Base-by-base conservation (phyloP, 2,888 invertebrate genomes). In the Ichneumoninae sp. region DNA sequence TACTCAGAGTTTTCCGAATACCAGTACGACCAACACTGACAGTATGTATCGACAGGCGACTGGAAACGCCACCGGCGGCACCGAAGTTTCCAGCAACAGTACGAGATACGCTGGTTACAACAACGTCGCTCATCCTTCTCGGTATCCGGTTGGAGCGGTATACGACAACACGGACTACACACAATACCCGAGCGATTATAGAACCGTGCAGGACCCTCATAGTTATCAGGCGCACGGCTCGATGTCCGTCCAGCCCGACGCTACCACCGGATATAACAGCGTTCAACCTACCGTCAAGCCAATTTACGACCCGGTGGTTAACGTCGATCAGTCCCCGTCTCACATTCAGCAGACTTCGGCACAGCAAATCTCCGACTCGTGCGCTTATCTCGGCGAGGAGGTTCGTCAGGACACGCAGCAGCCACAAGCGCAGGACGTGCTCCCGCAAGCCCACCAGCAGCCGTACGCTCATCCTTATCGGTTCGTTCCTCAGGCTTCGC, bases 21-120 rank as follows among this genome's bases (percentile, higher is more conserved):
- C 89, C 22, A 83, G 83, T 8, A 89, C 89, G 19, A 89, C 89
- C 0, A 88, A 88, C 50, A 88, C 87, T 3, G 86, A 85, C 22
- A 88, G 87, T 47, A 88, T 88, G 86, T 89, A 89, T 80, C 86
- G 85, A 40, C 89, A 89, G 62, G 89, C 89, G 0, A 83, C 86
- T 16, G 84, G 86, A 44, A 77, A 83, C 10, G 66, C 84, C 0
- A 30, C 68, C 22, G 80, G 68, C 7, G 75, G 80, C 3, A 89
- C 88, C 26, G 88, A 89, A 81, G 84, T 86, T 0, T 79, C 87
- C 1, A 89, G 87, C 82, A 84, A 84, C 36, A 87, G 86, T 40
- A 70, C 70, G 16, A 77, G 84, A 36, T 89, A 89, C 60, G 84
- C 87, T 1, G 88, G 87, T n/a, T 89, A 88, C 70, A 66, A 16